A percentile compares a stretch with the other conserved stretches of the same genome.
These are phyloP conservation scores for Pachyuromys duprasi DNA, from an alignment of 2,797 vertebrate species.

Conservation along the genomic window DNA sequence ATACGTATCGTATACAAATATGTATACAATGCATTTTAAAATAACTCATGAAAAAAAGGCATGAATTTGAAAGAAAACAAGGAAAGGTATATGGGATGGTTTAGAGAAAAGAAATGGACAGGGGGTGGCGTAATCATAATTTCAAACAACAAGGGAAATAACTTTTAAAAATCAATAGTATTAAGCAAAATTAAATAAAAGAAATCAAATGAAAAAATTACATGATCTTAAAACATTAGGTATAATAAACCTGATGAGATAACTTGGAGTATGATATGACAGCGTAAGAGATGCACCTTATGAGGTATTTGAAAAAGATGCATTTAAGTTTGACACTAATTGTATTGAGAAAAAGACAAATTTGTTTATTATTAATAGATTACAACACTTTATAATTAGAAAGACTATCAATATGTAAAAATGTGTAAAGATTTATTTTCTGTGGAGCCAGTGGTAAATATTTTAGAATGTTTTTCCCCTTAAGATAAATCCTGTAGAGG, in stretches of 20 bases:
- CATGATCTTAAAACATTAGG: not conserved
- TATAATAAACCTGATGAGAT: not conserved
- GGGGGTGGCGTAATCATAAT: no score
- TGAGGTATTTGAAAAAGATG: not conserved
- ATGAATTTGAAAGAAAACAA: no score
- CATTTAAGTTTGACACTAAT: not conserved
- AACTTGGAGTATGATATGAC: not conserved
- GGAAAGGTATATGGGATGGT: no score
- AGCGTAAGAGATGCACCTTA: no score
- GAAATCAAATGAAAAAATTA: not conserved
- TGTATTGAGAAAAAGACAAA: not conserved
- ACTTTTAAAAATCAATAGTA: no score
- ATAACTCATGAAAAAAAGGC: no score
- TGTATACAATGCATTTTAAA: no score
- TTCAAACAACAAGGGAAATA: no score
- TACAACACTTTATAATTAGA: not conserved
- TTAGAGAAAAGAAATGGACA: no score
- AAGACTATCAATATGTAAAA: not conserved
- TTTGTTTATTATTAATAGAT: not conserved
- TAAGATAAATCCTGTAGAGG: not conserved
- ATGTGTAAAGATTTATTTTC: not conserved
- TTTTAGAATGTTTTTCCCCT: not conserved
- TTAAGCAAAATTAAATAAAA: not conserved
- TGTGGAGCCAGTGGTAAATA: not conserved
- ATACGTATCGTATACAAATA: no score